Base-by-base conservation (phyloP, 2,888 invertebrate species). In the Polymixis flavicincta region DNA sequence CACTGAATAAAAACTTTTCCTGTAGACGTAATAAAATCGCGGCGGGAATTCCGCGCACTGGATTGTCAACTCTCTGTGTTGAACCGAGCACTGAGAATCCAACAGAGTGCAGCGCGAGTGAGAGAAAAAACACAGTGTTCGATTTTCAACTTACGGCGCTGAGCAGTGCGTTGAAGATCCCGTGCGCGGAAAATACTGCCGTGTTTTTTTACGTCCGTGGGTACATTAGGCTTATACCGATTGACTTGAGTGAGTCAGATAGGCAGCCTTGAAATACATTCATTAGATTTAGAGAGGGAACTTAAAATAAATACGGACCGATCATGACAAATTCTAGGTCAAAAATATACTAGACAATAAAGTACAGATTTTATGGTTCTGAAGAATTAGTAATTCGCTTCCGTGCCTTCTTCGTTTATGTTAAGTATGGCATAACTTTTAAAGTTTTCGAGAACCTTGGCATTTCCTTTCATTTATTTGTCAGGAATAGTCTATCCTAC, bases 281-380 rank as follows among this genome's bases (percentile, higher is more conserved):
- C 52, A 82, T 37, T 59, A 22, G 54, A 28, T 72, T 82, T 82
- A 82, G 82, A 80, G 72, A 72, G 80, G 80, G 52, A 74, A 77
- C 59, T 71, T 50, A 68, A 71, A 81, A 72, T 77, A 80, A 82
- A 76, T 71, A 25, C 66, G 42, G 54, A 55, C 50, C 55, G 68
- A 72, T 82, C 55, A 80, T 68, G 55, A 68, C 68, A 72, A 71
- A 68, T 55, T 52, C 80, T 80, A 67, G 61, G 68, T 65, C 55
- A 68, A 37, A 75, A 79, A 64, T 68, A 50, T 37, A 78, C 52
- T 68, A 22, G 22, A 68, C 59, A 75, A 4, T 59, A 64, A 74
- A 74, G 2, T 68, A 68, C 52, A 48, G 54, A 55, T 57, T 74
- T 42, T 61, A 74, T 25, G 14, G 65, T 73, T 66, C 25, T 37